Evolutionary conservation across 2,113 vertebrate genomes (phyloP).

Genomic region (Chroicocephalus ridibundus): DNA sequence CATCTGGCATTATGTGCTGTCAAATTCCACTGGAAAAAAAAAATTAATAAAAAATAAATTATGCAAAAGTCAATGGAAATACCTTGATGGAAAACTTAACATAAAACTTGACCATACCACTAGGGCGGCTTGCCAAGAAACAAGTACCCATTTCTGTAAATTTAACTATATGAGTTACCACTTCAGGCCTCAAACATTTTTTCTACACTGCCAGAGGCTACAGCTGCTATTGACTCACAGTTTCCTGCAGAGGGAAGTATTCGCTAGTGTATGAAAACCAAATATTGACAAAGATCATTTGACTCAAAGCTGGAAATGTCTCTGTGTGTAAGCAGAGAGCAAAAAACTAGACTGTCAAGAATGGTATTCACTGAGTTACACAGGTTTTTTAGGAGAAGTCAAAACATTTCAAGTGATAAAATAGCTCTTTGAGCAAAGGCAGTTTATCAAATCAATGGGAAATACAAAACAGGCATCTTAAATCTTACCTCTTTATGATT

Average conservation of each 20-base stretch:
- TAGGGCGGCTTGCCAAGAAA: not conserved
- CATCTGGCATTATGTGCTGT: not conserved
- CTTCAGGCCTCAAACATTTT: not conserved
- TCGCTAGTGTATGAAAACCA: not conserved
- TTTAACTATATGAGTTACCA: not conserved
- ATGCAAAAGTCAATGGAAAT: not conserved
- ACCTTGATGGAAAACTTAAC: not conserved
- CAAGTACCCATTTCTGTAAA: not conserved
- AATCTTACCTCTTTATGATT: not conserved
- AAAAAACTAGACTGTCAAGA: not conserved
- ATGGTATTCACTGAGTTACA: not conserved
- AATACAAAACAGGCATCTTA: not conserved
- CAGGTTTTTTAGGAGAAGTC: not conserved
- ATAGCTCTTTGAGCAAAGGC: not conserved
- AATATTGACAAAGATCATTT: not conserved
- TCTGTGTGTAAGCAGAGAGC: not conserved
- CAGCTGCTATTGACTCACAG: not conserved
- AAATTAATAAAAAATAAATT: not conserved
- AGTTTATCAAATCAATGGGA: not conserved
- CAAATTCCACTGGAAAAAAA: not conserved
- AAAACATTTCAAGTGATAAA: not conserved
- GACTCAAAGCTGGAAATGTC: not conserved
- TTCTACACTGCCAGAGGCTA: not conserved
- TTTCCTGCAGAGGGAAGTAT: slow-evolving; percentile 63
- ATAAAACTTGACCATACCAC: not conserved